These are phyloP conservation scores for Rhopilema esculentum DNA, from an alignment of 30 jellyfish, hydroid and myxozoan genomes.

Conservation along the genomic window DNA sequence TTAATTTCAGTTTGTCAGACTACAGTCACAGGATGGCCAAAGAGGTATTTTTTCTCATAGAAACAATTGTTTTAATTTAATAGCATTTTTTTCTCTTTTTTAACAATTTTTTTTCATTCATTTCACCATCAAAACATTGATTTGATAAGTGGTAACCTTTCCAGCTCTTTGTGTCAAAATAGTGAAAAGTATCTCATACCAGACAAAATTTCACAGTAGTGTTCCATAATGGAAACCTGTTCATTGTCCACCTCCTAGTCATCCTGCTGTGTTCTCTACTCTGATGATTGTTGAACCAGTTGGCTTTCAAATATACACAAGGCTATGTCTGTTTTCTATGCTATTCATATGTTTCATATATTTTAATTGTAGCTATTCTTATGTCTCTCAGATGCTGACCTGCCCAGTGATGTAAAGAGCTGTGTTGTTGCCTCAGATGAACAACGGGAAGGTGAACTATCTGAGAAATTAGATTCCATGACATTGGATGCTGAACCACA, in stretches of 20 bases:
- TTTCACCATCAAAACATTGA: background rate
- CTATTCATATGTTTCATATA: no score
- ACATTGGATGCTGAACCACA: background rate
- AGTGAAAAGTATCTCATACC: no score
- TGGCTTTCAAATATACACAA: no score
- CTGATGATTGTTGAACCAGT: no score
- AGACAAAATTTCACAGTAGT: no score
- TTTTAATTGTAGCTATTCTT: background rate
- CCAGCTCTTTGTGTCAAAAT: no score
- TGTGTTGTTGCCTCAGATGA: background rate
- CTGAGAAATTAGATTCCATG: background rate
- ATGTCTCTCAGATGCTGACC: background rate
- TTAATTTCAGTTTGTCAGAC: background rate
- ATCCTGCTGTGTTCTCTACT: no score
- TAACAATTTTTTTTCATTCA: background rate
- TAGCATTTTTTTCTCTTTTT: background rate
- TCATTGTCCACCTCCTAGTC: no score
- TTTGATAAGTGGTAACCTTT: no score
- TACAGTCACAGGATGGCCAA: background rate
- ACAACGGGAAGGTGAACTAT: background rate
- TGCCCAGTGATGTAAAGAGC: background rate
- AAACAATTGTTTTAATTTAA: no score
- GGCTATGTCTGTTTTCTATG: background rate
- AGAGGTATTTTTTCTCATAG: background rate
- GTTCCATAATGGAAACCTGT: no score